phyloP scores from a whole-genome alignment of 2,797 vertebrate species.

The Scomberomorus guttatus region DNA sequence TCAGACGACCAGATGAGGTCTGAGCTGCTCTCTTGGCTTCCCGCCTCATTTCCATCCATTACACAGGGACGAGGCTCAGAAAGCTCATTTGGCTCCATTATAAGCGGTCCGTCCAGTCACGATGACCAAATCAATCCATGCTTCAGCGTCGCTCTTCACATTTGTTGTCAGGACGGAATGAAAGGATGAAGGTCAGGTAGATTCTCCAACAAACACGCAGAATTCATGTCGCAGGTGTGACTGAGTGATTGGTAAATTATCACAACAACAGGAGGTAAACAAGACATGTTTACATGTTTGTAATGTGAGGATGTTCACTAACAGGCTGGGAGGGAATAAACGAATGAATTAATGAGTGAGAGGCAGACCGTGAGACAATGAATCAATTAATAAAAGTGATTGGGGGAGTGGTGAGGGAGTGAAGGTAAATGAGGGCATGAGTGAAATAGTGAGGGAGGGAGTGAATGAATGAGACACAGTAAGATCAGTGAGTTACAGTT shows the following conservation, averaged over 20 bases:
- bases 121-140: neutral
- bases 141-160: neutral
- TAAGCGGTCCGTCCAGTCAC: constrained; percentile 35
- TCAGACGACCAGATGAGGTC: constrained; percentile 54
- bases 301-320: neutral
- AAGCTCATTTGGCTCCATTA: constrained; percentile 58
- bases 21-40: constrained; percentile 38
- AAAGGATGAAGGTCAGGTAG: constrained; percentile 1
- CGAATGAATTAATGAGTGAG: neutral
- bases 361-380: too few relatives aligned
- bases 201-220: neutral
- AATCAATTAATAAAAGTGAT: neutral
- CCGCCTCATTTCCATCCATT: constrained; percentile 61
- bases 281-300: neutral
- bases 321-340: neutral
- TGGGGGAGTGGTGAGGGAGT: neutral
- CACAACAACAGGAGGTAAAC: neutral
- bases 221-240: neutral
- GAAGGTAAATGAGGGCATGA: neutral
- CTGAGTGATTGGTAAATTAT: neutral
- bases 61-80: constrained; percentile 28
- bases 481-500: too few relatives aligned
- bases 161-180: neutral
- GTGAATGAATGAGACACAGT: neutral
- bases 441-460: neutral